Evolutionary conservation across 30 jellyfish, hydroid and myxozoan genomes (phyloP).

Genomic region (Sanderia malayensis): DNA sequence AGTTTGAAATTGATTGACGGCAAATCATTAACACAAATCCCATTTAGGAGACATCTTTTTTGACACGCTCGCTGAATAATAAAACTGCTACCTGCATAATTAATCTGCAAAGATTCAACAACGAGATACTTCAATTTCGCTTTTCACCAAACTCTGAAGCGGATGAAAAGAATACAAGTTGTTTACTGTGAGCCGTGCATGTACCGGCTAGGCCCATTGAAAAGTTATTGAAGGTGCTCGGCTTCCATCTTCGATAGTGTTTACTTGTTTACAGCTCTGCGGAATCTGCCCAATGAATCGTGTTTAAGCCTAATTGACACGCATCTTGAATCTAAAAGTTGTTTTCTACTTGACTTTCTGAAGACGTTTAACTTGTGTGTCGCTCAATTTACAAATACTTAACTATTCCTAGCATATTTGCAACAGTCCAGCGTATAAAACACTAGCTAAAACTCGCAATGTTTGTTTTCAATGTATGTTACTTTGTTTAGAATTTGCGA

Average conservation of each 20-base stretch:
- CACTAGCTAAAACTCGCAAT: no score
- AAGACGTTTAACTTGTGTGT: not conserved
- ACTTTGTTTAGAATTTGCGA: no score
- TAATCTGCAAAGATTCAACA: not conserved
- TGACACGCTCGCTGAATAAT: no score
- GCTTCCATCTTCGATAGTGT: not conserved
- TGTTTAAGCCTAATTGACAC: not conserved
- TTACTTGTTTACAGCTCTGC: not conserved
- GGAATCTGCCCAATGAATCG: not conserved
- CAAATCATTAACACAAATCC: no score
- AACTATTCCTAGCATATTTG: no score
- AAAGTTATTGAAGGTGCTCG: not conserved
- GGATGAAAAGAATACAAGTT: not conserved
- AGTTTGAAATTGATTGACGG: no score
- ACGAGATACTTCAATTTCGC: not conserved
- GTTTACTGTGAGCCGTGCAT: not conserved
- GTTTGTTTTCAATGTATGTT: no score
- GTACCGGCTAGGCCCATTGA: conserved; percentile 7
- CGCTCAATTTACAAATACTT: not conserved
- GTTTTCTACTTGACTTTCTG: not conserved
- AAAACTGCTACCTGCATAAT: no score
- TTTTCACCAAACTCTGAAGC: not conserved
- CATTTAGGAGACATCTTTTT: no score
- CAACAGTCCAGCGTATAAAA: no score
- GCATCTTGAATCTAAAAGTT: not conserved